Base-by-base conservation (phyloP, 2,113 vertebrate genomes). In the Prunella fulvescens region DNA sequence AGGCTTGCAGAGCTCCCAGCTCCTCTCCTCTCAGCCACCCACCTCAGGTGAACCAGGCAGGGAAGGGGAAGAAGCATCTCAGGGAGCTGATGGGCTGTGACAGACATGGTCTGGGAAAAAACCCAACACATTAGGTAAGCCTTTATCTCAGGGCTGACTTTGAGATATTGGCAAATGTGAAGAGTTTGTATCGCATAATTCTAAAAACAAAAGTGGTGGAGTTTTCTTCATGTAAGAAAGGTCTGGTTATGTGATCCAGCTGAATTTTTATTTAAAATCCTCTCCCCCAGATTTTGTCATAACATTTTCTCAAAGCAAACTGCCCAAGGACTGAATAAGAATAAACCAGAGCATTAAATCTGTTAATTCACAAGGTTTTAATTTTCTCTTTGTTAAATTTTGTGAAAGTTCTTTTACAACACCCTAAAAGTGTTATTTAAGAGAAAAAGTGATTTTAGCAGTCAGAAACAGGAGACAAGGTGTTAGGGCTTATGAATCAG, bases 361-460 rank as follows among this genome's bases (percentile, higher is more conserved):
- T 79, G 10, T 74, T 73, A 42, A 50, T 66, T 81, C 45, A 61
- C 19, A 37, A 58, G 20, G 37, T 69, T 88, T 88, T 72, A 47
- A 77, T 93, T 80, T 92, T 56, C 62, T 82, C 15, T 65, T 82
- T 88, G 44, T 80, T 81, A 67, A 72, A 90, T 64, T 25, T 53
- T 72, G 58, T 53, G 45, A 13, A 95, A 70, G 37, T 28, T 86
- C 33, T 90, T 93, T 86, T 71, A 37, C 80, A 90, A 65, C 17
- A 82, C 24, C 14, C 24, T 48, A 3, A 4, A 86, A 76, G 12
- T 57, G 67, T 83, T 86, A 42, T 65, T 91, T 60, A 77, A 61
- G 67, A 92, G 71, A 76, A 92, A 80, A 90, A 61, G 31, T 40
- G 2, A 73, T 88, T 93, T 88, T 69, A 86, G 42, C 54, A 66